phyloP scores from a whole-genome alignment of 2,888 invertebrate genomes.

The Smittia aterrima region DNA sequence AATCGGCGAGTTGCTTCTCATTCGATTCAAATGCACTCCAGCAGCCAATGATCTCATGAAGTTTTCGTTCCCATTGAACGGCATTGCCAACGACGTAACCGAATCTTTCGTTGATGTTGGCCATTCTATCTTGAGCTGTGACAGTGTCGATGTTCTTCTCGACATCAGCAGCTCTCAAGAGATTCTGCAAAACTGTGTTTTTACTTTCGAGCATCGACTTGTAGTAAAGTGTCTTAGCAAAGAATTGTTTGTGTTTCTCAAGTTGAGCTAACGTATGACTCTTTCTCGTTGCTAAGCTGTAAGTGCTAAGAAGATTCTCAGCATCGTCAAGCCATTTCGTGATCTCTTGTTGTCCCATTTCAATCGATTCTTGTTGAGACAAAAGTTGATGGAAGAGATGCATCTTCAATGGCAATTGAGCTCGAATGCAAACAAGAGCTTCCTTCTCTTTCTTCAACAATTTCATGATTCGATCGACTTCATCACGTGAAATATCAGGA shows the following conservation, averaged over 20 bases:
- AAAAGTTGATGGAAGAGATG: conserved; percentile 79
- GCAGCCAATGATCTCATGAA: conserved; percentile 74
- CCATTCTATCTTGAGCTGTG: conserved; percentile 69
- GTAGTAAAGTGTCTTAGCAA: conserved; percentile 85
- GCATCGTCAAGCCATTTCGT: conserved; percentile 83
- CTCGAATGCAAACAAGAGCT: conserved; percentile 77
- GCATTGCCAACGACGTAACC: conserved; percentile 72
- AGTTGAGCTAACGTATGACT: conserved; percentile 73
- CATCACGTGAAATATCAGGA: conserved; percentile 83
- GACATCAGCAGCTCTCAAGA: conserved; percentile 73
- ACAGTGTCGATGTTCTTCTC: conserved; percentile 73
- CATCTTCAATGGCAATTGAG: conserved; percentile 76
- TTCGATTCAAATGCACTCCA: conserved; percentile 83
- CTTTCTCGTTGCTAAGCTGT: conserved; percentile 62
- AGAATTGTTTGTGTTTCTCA: conserved; percentile 80
- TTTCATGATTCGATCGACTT: conserved; percentile 87
- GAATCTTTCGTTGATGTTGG: conserved; percentile 80
- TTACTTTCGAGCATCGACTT: conserved; percentile 93
- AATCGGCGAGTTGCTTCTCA: conserved; percentile 77
- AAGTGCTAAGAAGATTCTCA: conserved; percentile 66
- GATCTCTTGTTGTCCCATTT: conserved; percentile 82
- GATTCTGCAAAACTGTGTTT: conserved; percentile 87
- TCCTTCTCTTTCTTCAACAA: conserved; percentile 87
- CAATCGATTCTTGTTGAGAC: conserved; percentile 86
- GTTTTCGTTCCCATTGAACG: conserved; percentile 72